These are phyloP conservation scores for Euplagia quadripunctaria DNA, from an alignment of 2,888 invertebrate species.

Conservation along the genomic window DNA sequence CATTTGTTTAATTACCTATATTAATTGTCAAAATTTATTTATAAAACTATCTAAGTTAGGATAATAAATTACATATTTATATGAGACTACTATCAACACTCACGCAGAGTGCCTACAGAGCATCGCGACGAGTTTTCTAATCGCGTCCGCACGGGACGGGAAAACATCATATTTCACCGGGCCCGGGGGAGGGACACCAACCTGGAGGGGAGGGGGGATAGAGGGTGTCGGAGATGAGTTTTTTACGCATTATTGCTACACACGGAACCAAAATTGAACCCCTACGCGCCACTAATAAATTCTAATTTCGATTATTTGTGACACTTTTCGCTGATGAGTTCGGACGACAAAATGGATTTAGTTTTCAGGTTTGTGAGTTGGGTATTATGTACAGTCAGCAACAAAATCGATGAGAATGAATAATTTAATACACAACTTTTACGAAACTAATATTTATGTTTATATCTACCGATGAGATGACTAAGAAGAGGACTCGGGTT, in stretches of 20 bases:
- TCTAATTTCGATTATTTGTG: constrained; percentile 81
- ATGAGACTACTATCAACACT: constrained; percentile 69
- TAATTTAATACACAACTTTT: not conserved
- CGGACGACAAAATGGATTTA: constrained; percentile 43
- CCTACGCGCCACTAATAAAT: constrained; percentile 79
- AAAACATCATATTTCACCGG: constrained; percentile 86
- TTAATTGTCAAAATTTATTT: not conserved
- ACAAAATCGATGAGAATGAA: not conserved
- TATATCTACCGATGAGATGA: not conserved
- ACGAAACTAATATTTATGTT: not conserved
- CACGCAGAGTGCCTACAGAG: constrained; percentile 58
- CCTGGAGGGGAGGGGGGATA: constrained; percentile 47
- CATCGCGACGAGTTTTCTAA: constrained; percentile 84
- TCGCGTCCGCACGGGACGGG: constrained; percentile 83
- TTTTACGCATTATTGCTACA: constrained; percentile 87
- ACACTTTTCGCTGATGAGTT: constrained; percentile 59
- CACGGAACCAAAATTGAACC: constrained; percentile 80
- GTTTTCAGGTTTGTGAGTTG: constrained; percentile 30
- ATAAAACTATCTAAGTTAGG: not conserved
- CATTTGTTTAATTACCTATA: not conserved
- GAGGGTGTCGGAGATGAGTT: constrained; percentile 82
- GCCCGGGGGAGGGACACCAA: constrained; percentile 59
- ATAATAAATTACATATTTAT: constrained; percentile 44
- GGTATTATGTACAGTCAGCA: constrained; percentile 5
- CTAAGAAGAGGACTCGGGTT: too few species aligned